Evolutionary conservation across 2,888 invertebrate genomes (phyloP).

Genomic region (Orthonevra nobilis): DNA sequence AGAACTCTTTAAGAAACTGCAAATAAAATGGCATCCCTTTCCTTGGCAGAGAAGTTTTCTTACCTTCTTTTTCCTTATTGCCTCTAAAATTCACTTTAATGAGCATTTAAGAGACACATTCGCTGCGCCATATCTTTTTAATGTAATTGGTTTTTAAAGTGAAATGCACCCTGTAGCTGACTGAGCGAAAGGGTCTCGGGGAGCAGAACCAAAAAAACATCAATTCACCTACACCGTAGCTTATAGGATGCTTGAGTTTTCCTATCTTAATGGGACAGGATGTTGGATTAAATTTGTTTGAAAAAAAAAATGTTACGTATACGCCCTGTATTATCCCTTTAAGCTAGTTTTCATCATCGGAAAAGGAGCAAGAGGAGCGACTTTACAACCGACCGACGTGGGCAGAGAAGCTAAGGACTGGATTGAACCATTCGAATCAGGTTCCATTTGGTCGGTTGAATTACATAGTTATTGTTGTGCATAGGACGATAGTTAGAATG

Average conservation of each 20-base stretch:
- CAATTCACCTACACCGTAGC: slow-evolving; percentile 53
- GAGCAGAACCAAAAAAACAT: slow-evolving; percentile 1
- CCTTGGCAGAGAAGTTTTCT: slow-evolving; percentile 38
- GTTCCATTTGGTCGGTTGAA: slow-evolving; percentile 55
- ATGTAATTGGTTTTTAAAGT: slow-evolving; percentile 69
- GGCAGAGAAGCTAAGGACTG: slow-evolving; percentile 37
- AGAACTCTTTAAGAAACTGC: slow-evolving; percentile 60
- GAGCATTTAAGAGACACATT: slow-evolving; percentile 78
- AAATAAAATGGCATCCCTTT: slow-evolving; percentile 56
- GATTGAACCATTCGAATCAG: slow-evolving; percentile 57
- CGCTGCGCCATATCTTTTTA: slow-evolving; percentile 69
- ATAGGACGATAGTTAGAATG: slow-evolving; percentile 15
- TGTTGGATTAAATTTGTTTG: slow-evolving; percentile 68
- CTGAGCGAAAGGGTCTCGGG: slow-evolving; percentile 42
- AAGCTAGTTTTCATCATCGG: slow-evolving; percentile 45
- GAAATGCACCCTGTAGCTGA: slow-evolving; percentile 58
- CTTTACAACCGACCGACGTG: slow-evolving; percentile 32
- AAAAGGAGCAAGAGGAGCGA: neutral
- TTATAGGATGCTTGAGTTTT: slow-evolving; percentile 55
- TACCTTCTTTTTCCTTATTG: slow-evolving; percentile 43
- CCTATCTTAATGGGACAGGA: slow-evolving; percentile 66
- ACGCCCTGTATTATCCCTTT: slow-evolving; percentile 44
- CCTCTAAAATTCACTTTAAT: slow-evolving; percentile 78
- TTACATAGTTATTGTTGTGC: slow-evolving; percentile 66
- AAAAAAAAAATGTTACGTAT: slow-evolving; percentile 65